Evolutionary conservation across 2,888 invertebrate genomes (phyloP).

Genomic region (Cataglyphis altisquamis): DNA sequence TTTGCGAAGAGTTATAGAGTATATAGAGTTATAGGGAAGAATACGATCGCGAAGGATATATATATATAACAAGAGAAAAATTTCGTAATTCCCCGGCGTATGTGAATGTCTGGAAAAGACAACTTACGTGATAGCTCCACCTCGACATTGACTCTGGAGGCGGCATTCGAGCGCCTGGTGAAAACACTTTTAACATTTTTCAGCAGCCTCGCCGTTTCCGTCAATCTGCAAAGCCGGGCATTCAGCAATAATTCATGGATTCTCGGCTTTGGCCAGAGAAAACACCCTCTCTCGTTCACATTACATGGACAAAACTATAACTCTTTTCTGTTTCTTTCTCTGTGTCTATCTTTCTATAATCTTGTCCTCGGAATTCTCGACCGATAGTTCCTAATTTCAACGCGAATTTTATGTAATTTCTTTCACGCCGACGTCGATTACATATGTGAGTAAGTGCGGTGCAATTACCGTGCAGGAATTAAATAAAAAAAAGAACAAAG

Average conservation of each 20-base stretch:
- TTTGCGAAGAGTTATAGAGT: conserved; percentile 3
- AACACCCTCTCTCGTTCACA: conserved; percentile 37
- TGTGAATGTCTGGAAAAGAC: conserved; percentile 77
- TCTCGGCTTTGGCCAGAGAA: conserved; percentile 39
- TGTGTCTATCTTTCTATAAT: conserved; percentile 20
- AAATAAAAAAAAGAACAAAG: neutral
- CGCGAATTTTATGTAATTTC: conserved; percentile 1
- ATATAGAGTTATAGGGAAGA: neutral
- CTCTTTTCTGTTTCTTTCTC: conserved; percentile 9
- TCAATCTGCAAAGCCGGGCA: conserved; percentile 91
- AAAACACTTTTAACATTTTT: conserved; percentile 98
- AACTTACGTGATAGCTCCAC: conserved; percentile 97
- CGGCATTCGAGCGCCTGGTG: conserved; percentile 91
- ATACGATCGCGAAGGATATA: neutral
- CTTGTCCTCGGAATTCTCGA: conserved; percentile 10
- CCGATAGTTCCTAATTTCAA: neutral
- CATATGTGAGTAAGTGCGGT: conserved; percentile 32
- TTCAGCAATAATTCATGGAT: conserved; percentile 70
- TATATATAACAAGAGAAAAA: neutral
- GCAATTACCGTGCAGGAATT: conserved; percentile 18
- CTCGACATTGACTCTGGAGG: conserved; percentile 93
- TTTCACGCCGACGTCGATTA: conserved; percentile 5
- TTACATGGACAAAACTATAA: conserved; percentile 33
- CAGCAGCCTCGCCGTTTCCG: conserved; percentile 98
- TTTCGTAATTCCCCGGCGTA: conserved; percentile 51